Evolutionary conservation across 2,797 vertebrate genomes (phyloP), one percentile per base, ranked within the genome.

Genomic region (Rhabdomys pumilio): DNA sequence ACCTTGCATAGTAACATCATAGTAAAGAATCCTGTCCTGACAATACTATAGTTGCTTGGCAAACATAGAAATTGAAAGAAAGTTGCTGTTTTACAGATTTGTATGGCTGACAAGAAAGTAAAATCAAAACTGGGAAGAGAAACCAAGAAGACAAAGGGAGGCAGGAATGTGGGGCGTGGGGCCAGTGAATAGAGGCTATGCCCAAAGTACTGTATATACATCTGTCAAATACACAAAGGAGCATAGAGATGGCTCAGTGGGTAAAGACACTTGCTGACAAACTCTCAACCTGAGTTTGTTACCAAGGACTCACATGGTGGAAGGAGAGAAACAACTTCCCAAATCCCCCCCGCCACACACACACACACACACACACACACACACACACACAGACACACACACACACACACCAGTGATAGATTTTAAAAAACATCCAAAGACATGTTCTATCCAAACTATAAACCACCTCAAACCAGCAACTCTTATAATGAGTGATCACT

Each of bases 11-110:
- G 34, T n/a, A 80, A 80, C 26, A 93, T 14, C 63, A 80, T 72
- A 44, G 31, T 94, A 87, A 91, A 31, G 38, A 53, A 93, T 91
- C 55, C 69, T 44, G 3, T 44, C 77, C 63, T 93, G 57, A 34
- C 31, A 89, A 81, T 50, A 81, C 31, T 67, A 67, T 8, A 34
- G 38, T 17, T n/a, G 14, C 24, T 61, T 90, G 9, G 10, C 83
- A 93, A 83, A 59, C 2, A 14, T 0, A 22, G 31, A 77, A 91
- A 77, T 29, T 10, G 13, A 83, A 73, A 90, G 83, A 80, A 90
- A 84, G 76, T 19, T 53, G 26, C 4, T 41, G 9, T 41, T 41
- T 73, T 87, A 41, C 53, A 41, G 50, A 73, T 73, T 15, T 29
- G 2, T 57, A 24, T 72, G 24, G 65, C 29, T 73, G 24, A 15